Conservation (phyloP, 2,797 vertebrate species). For the Falco berigora region DNA sequence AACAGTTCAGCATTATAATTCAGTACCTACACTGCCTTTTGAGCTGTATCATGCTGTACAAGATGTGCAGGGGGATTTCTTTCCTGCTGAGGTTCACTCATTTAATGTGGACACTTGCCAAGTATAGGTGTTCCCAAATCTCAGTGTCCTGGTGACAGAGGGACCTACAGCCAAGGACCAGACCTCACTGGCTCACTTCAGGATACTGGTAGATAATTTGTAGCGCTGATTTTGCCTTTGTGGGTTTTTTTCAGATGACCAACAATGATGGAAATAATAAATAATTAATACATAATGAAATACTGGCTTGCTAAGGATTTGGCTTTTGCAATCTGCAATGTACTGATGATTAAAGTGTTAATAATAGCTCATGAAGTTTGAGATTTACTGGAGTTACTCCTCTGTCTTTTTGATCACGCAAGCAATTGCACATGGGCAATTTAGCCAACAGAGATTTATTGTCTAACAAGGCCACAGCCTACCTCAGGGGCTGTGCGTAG, state of each 20-base stretch:
- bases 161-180: not conserved
- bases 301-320: not conserved
- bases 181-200: not conserved
- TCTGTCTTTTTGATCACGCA: not conserved
- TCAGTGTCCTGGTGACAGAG: not conserved
- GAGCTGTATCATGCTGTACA: not conserved
- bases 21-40: not conserved
- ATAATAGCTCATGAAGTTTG: not conserved
- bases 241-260: not conserved
- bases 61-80: not conserved
- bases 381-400: not conserved
- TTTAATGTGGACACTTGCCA: not conserved
- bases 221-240: not conserved
- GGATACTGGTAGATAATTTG: not conserved
- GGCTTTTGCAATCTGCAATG: not conserved
- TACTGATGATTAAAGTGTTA: not conserved
- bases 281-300: not conserved
- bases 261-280: not conserved
- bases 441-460: not conserved
- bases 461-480: not conserved
- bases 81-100: not conserved
- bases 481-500: fast-evolving
- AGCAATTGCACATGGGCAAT: not conserved
- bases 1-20: not conserved
- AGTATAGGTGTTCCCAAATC: not conserved